A percentile compares a stretch with the other conserved stretches of the same genome.
Evolutionary conservation across 2,888 invertebrate species (phyloP).

Genomic region (Drosophila paranaensis): DNA sequence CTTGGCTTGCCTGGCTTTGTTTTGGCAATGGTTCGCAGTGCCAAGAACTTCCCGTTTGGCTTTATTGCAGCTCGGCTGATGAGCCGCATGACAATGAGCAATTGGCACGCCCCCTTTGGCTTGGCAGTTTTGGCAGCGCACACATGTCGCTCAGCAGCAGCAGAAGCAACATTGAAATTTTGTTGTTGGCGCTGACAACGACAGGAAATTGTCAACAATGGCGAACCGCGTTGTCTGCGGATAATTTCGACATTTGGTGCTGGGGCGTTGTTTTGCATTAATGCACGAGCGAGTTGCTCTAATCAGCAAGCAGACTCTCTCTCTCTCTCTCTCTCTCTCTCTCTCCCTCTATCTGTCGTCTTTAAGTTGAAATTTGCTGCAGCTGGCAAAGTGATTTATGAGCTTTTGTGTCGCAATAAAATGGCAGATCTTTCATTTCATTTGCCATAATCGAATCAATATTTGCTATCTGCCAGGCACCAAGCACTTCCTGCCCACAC

Average conservation of each 20-base stretch:
- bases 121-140: slow-evolving; percentile 36
- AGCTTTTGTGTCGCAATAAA: slow-evolving; percentile 52
- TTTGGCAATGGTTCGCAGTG: slow-evolving; percentile 46
- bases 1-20: slow-evolving; percentile 20
- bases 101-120: slow-evolving; percentile 41
- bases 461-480: slow-evolving; percentile 57
- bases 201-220: slow-evolving; percentile 71
- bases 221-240: slow-evolving; percentile 67
- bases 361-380: slow-evolving; percentile 37
- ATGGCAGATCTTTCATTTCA: slow-evolving; percentile 52
- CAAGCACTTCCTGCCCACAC: slow-evolving; percentile 51
- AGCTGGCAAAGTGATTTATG: slow-evolving; percentile 55
- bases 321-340: background rate
- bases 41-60: slow-evolving; percentile 29
- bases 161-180: slow-evolving; percentile 1
- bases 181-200: slow-evolving; percentile 24
- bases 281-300: slow-evolving; percentile 65
- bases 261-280: slow-evolving; percentile 49
- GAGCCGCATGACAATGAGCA: slow-evolving; percentile 62
- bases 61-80: slow-evolving; percentile 55
- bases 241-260: slow-evolving; percentile 65
- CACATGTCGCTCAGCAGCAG: slow-evolving; percentile 30
- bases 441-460: slow-evolving; percentile 69
- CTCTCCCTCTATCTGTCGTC: background rate
- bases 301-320: slow-evolving; percentile 34